phyloP scores from a whole-genome alignment of 1,140 invertebrate genomes.

The Drosophila repletoides region DNA sequence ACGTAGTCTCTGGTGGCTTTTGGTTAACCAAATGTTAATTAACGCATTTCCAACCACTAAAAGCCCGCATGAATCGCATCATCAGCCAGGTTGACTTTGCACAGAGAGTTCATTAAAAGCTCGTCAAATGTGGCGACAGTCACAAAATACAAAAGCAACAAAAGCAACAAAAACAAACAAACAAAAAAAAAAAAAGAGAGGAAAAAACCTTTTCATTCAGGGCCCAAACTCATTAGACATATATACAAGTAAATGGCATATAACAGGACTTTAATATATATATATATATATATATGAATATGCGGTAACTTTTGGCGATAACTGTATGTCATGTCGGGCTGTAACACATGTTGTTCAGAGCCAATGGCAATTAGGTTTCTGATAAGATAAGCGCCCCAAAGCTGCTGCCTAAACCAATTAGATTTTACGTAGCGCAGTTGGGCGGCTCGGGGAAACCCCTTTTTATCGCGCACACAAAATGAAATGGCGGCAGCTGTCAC shows the following conservation, averaged over 20 bases:
- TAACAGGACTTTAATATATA: neutral
- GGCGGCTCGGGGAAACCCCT: constrained; percentile 22
- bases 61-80: constrained; percentile 3
- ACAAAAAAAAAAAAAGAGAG: too few relatives aligned
- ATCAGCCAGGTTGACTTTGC: constrained; percentile 27
- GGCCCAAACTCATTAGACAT: constrained; percentile 44
- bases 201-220: constrained; percentile 10
- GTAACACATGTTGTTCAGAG: constrained; percentile 21
- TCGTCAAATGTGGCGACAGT: constrained; percentile 55
- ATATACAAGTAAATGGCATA: constrained; percentile 5
- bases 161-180: too few relatives aligned
- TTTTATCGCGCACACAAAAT: constrained; percentile 63
- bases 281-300: constrained; percentile 7
- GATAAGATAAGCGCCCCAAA: constrained; percentile 74
- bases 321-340: constrained; percentile 39
- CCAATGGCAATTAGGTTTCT: constrained; percentile 74
- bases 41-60: constrained; percentile 25
- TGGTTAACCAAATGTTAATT: constrained; percentile 38
- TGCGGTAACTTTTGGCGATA: constrained; percentile 48
- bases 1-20: constrained; percentile 32
- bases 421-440: constrained; percentile 4
- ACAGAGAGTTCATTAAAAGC: constrained; percentile 61
- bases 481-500: constrained; percentile 75
- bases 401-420: constrained; percentile 75
- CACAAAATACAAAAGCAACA: constrained; percentile 23